Base-by-base conservation (phyloP, 2,797 vertebrate species). In the Coregonus sp. region DNA sequence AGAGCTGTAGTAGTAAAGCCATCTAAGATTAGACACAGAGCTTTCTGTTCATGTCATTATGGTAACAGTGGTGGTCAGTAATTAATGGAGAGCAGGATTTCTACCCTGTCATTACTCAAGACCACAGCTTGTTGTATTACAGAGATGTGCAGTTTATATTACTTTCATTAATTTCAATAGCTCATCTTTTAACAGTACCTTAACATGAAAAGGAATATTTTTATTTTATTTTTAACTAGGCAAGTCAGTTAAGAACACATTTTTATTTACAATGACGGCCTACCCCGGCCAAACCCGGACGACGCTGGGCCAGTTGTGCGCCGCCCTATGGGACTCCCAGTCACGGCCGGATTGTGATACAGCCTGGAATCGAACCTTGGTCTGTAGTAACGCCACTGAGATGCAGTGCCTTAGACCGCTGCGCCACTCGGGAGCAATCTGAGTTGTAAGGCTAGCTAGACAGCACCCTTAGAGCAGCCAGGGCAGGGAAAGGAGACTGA, bases 401-500 rank as follows among this genome's bases (percentile, higher is more conserved):
- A 25, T 25, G 25, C 25, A 25, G 25, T 25, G 25, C 25, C 25
- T 25, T 25, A 25, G 25, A 25, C 25, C 25, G 25, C 25, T 25
- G 25, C 25, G 25, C 25, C 25, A 25, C 25, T 25, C 25, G 25
- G 25, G 25, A 25, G 25, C 25, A 25, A 25, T 63, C 11, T 25
- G 54, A 47, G 33, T 16, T 54, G 51, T 52, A 51, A 15, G 16
- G 25, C 2, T 29, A 9, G 52, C 14, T n/a, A 59, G 40, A 50
- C 69, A 70, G 69, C 20, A n/a, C 70, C 70, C 35, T 40, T 25
- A 40, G 33, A 37, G 16, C 54, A 40, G 56, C 70, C 40, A 25
- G 54, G 37, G 14, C 54, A 47, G n/a, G 54, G 72, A 73, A 29
- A 37, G 54, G 72, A 73, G 31, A 63, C 18, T 20, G 54, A 73